Conservation (phyloP, 2,797 vertebrate species). For the Crocidura indochinensis region DNA sequence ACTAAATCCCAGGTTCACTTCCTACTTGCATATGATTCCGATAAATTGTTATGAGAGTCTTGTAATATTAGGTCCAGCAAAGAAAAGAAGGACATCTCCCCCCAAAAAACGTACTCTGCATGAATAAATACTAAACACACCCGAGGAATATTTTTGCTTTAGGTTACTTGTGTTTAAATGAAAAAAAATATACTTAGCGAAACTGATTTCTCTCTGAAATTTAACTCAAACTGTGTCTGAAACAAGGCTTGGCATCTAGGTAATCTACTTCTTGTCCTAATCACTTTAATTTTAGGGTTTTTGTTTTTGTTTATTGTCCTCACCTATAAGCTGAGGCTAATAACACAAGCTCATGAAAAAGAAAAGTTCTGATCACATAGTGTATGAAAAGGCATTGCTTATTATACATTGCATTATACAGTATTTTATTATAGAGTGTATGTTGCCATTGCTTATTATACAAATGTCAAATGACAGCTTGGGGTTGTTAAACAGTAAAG, state of each 20-base stretch:
- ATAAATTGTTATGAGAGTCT: not conserved
- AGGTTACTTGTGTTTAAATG: constrained; percentile 13
- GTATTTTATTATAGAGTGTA: too few relatives aligned
- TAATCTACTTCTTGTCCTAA: not conserved
- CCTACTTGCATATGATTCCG: not conserved
- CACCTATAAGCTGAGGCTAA: constrained; percentile 23
- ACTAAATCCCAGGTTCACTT: not conserved
- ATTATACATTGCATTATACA: too few relatives aligned
- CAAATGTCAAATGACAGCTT: constrained; percentile 10
- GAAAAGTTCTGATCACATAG: not conserved
- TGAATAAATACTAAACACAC: constrained; percentile 60
- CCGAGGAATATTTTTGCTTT: constrained; percentile 29
- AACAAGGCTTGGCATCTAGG: not conserved
- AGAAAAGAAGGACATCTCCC: constrained; percentile 7
- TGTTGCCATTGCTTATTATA: not conserved
- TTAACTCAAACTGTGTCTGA: not conserved
- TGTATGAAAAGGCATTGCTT: not conserved
- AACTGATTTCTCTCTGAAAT: not conserved
- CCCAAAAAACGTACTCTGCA: not conserved
- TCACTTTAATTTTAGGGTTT: not conserved
- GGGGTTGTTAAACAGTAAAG: constrained; percentile 26
- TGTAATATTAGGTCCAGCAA: constrained; percentile 12
- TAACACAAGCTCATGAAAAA: not conserved
- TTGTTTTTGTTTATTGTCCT: not conserved
- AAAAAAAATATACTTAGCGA: not conserved